Base-by-base conservation (phyloP, 2,888 invertebrate species). In the Lycaena phlaeas region DNA sequence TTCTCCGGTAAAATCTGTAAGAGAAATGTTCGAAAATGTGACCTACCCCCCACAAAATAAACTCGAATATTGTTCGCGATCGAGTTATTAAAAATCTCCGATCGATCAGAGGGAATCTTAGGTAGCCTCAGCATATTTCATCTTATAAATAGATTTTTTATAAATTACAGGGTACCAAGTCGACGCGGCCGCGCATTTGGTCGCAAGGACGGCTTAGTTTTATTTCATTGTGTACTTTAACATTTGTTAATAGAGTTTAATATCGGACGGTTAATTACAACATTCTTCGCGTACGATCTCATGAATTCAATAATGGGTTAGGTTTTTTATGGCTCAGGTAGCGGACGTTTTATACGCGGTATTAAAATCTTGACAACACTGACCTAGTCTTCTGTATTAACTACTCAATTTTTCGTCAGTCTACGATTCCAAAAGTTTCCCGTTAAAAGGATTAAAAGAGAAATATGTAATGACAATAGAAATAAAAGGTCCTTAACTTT, bases 121-220 rank as follows among this genome's bases (percentile, higher is more conserved):
- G 82, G 82, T 78, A 84, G 82, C 82, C 61, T 69, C 68, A 65
- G 67, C 65, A 68, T 74, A 77, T 82, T 79, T 82, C 79, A 73
- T 76, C 78, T 81, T 76, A 79, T 84, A 84, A 82, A 84, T 82
- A 82, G 79, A 81, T 81, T 84, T 82, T 84, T 81, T 81, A 75
- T 69, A 78, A 84, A 84, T 84, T 82, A 84, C 72, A 79, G 84
- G 84, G 77, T 82, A 77, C 78, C 69, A 63, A 70, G 72, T 77
- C 79, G 79, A 78, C 81, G n/a, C 81, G 81, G 79, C 68, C 70
- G 58, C 61, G 56, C 63, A 50, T 59, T 61, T 51, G 49, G 67
- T 59, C 61, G 62, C 70, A 78, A 76, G 64, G 51, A 53, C 48
- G 61, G 40, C 45, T 56, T 56, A 54, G 51, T 49, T 43, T 51